Percentiles rank a stretch among this genome's conserved stretches.
phyloP scores from a whole-genome alignment of 2,888 invertebrate genomes.

The Rhingia campestris region DNA sequence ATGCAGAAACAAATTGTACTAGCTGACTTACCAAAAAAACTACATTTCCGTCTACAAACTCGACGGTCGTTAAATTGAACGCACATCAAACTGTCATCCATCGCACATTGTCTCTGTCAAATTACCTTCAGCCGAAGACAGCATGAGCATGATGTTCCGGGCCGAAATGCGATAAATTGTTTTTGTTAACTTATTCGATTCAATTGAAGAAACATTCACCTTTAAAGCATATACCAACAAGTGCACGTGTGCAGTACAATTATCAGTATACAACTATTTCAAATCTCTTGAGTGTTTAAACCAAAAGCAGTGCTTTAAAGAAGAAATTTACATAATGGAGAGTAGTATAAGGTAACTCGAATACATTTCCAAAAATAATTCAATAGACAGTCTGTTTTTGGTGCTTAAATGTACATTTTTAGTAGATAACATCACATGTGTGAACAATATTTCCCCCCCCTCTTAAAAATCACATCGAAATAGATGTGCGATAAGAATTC shows the following conservation, averaged over 20 bases:
- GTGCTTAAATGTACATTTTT: constrained; percentile 1
- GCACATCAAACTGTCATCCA: constrained; percentile 28
- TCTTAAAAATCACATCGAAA: background rate
- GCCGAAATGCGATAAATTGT: constrained; percentile 74
- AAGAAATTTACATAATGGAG: constrained; percentile 70
- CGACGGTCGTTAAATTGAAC: constrained; percentile 14
- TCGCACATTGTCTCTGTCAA: constrained; percentile 33
- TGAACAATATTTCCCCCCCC: constrained; percentile 19
- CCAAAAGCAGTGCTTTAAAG: constrained; percentile 13
- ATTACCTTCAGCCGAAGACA: constrained; percentile 33
- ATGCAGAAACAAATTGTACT: too few relatives aligned
- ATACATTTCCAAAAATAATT: constrained; percentile 34
- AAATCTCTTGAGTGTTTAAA: constrained; percentile 30
- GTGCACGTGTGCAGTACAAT: constrained; percentile 14
- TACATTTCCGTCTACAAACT: constrained; percentile 21
- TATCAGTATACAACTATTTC: constrained; percentile 31
- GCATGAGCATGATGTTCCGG: constrained; percentile 43
- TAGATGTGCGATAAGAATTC: constrained; percentile 37
- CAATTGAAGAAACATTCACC: constrained; percentile 53
- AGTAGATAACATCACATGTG: constrained; percentile 27
- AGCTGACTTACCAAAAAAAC: too few relatives aligned
- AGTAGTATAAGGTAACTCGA: constrained; percentile 57
- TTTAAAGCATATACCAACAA: constrained; percentile 45
- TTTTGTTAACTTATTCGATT: constrained; percentile 77
- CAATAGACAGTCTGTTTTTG: background rate